phyloP scores from a whole-genome alignment of 2,888 invertebrate genomes.

The Napeogenes inachia region DNA sequence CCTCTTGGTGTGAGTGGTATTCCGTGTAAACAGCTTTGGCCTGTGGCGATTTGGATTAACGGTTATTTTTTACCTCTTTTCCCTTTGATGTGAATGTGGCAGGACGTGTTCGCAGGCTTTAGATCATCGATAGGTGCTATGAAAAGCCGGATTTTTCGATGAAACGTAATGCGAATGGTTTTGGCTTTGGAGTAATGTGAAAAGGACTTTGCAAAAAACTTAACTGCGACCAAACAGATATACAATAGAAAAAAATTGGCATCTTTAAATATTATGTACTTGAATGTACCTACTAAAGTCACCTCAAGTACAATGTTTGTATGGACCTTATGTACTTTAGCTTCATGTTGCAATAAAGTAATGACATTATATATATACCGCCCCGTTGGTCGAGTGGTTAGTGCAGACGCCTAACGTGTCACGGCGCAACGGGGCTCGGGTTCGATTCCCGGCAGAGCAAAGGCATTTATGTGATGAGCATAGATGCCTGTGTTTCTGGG shows the following conservation, averaged over 20 bases:
- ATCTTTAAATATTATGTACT: too few relatives aligned
- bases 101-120: constrained; percentile 33
- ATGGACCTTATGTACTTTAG: too few relatives aligned
- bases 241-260: neutral
- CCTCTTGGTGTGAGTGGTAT: constrained; percentile 38
- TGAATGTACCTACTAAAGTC: too few relatives aligned
- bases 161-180: constrained; percentile 20
- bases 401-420: too few relatives aligned
- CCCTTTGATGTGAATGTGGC: constrained; percentile 29
- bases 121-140: constrained; percentile 32
- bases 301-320: too few relatives aligned
- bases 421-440: too few relatives aligned
- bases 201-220: constrained; percentile 13
- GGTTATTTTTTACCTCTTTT: constrained; percentile 30
- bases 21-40: constrained; percentile 44
- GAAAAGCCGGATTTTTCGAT: constrained; percentile 36
- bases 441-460: too few relatives aligned
- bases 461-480: too few relatives aligned
- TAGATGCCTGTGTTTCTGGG: too few relatives aligned
- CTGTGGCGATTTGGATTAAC: constrained; percentile 42
- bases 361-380: too few relatives aligned
- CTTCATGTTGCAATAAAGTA: too few relatives aligned
- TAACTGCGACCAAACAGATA: neutral
- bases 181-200: constrained; percentile 22
- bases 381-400: too few relatives aligned